phyloP scores from a whole-genome alignment of 1,140 invertebrate genomes.

The Ridgeia piscesae region DNA sequence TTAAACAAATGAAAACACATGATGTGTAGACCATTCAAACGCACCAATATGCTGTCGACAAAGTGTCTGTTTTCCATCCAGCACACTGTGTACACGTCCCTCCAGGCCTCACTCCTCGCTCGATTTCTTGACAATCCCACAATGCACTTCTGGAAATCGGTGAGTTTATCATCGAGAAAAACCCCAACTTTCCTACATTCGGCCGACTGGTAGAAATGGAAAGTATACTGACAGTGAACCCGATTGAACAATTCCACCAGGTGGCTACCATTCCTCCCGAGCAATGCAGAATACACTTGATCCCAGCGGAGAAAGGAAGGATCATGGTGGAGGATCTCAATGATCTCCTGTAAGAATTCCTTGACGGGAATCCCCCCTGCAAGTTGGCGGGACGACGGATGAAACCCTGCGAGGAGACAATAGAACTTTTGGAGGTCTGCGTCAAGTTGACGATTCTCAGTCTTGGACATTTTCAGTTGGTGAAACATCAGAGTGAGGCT shows the following conservation, averaged over 20 bases:
- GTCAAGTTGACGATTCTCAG: constrained; percentile 34
- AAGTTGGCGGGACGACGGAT: not conserved
- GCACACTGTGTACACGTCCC: not conserved
- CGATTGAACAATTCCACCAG: constrained; percentile 43
- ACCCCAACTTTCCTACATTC: not conserved
- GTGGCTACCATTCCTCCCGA: constrained; percentile 37
- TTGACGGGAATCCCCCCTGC: too few species aligned
- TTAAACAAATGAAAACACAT: not conserved
- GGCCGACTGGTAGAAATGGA: not conserved
- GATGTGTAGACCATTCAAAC: not conserved
- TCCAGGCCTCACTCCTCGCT: constrained; percentile 8
- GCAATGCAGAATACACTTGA: constrained; percentile 27
- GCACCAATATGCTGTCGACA: constrained; percentile 14
- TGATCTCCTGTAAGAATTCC: not conserved
- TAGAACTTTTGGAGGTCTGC: not conserved
- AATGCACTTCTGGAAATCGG: constrained; percentile 12
- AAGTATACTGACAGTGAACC: not conserved
- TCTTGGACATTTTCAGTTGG: constrained; percentile 27
- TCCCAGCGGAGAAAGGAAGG: not conserved
- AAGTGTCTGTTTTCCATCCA: not conserved
- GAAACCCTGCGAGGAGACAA: constrained; percentile 11
- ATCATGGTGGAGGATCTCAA: not conserved
- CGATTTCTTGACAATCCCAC: constrained; percentile 23
- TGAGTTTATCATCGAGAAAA: not conserved
- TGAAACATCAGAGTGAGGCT: not conserved